Base-by-base conservation (phyloP, 2,113 vertebrate species). In the Australoheros scitulus region DNA sequence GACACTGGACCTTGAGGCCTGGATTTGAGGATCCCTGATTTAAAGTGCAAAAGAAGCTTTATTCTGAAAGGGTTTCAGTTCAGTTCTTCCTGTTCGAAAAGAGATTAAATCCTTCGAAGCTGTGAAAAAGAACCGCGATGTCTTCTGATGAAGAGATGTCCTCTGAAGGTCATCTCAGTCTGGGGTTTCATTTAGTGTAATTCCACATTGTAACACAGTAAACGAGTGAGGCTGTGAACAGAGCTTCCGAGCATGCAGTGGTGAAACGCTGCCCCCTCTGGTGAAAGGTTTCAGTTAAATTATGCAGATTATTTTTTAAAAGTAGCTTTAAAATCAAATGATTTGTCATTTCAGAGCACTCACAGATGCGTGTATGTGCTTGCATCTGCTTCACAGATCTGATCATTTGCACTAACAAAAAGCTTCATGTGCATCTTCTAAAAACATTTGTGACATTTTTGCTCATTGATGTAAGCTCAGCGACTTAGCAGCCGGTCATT, bases 161-260 rank as follows among this genome's bases (percentile, higher is more conserved):
- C 8, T 6, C 15, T 70, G 41, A 70, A 0, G 0, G 5, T 52
- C 5, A 6, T 11, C n/a, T 47, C 26, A 8, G 52, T 15, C 65
- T 7, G 15, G 24, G 41, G 41, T 1, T 50, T 68, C 70, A n/a
- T 52, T 0, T 56, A 0, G 0, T 75, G 52, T 57, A 75, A 1
- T 75, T 24, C 20, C 14, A 0, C 4, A 1, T 1, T 57, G 32
- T 22, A 36, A 55, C 72, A 57, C 20, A 22, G 13, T 17, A 57
- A n/a, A 76, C 11, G 15, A 29, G 14, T 18, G 22, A 50, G 41
- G 47, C 41, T 11, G 3, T 43, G 41, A 43, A 11, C 24, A 11
- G 3, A 2, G 3, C 11, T 11, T 11, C 14, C 47, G 22, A 41
- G 26, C 36, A 5, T 6, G 1, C 38, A 0, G 1, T 0, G 41